Evolutionary conservation across 37 sponge, comb jelly and placozoan genomes (phyloP).

Genomic region (Beroe forskalii): DNA sequence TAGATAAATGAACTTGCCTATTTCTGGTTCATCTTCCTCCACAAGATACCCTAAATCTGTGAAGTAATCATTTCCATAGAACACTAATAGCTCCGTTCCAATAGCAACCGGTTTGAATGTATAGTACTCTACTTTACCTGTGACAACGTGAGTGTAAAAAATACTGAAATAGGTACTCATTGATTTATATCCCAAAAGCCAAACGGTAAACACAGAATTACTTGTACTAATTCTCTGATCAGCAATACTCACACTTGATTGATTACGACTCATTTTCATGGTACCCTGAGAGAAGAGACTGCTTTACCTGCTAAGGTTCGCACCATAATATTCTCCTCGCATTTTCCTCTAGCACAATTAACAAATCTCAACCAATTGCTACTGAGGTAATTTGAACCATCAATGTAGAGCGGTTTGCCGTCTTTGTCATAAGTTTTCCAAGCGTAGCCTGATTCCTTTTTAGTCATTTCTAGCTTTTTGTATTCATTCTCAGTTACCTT

Average conservation of each 20-base stretch:
- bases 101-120: not conserved
- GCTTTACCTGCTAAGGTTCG: not conserved
- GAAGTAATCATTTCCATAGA: not conserved
- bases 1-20: no score
- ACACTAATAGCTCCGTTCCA: not conserved
- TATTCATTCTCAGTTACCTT: not conserved
- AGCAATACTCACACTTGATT: no score
- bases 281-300: not conserved
- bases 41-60: not conserved
- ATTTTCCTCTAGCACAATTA: not conserved
- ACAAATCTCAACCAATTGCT: not conserved
- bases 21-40: not conserved
- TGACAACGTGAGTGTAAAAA: no score
- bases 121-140: not conserved
- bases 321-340: not conserved
- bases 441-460: not conserved
- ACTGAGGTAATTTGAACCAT: not conserved
- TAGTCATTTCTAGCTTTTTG: not conserved
- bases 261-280: not conserved
- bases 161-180: no score
- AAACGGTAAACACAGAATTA: no score
- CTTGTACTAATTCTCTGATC: no score
- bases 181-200: no score
- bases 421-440: not conserved
- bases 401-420: not conserved